Conservation (phyloP, 2,888 invertebrate genomes). For the Drosophila mulleri region DNA sequence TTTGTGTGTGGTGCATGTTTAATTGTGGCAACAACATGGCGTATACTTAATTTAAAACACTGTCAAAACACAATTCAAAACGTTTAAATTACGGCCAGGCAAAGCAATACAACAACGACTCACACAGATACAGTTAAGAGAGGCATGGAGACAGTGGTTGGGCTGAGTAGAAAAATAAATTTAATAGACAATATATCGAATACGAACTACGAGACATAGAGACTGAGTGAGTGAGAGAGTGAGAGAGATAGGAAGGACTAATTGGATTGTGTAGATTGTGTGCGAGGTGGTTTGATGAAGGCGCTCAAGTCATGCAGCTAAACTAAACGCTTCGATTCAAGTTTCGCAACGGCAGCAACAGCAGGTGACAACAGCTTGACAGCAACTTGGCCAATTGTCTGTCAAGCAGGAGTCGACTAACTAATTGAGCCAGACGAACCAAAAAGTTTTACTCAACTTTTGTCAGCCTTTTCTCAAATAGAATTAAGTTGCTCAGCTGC, state of each 20-base stretch:
- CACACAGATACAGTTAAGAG: conserved; percentile 36
- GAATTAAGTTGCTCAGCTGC: conserved; percentile 42
- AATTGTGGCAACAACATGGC: conserved; percentile 46
- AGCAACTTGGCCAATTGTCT: conserved; percentile 53
- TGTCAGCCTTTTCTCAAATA: conserved; percentile 40
- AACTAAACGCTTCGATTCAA: conserved; percentile 15
- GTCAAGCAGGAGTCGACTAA: conserved; percentile 28
- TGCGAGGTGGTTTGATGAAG: conserved; percentile 2
- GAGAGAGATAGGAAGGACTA: not conserved
- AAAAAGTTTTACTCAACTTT: conserved; percentile 47
- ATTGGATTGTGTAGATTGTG: conserved; percentile 10
- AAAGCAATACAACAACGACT: conserved; percentile 85
- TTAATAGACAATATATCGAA: conserved; percentile 25
- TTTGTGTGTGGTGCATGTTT: conserved; percentile 21
- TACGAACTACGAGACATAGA: conserved; percentile 29
- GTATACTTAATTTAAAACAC: conserved; percentile 67
- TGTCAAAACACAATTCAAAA: conserved; percentile 67
- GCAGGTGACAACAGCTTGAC: conserved; percentile 26
- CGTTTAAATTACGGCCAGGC: conserved; percentile 84
- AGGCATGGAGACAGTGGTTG: conserved; percentile 11
- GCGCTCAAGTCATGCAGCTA: conserved; percentile 42
- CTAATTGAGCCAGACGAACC: conserved; percentile 49
- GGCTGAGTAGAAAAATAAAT: conserved; percentile 33
- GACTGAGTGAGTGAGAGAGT: not conserved
- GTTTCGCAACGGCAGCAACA: not conserved